Percentiles rank a stretch among this genome's conserved stretches.
Evolutionary conservation across 2,113 vertebrate genomes (phyloP).

Genomic region (Arothron firmamentum): DNA sequence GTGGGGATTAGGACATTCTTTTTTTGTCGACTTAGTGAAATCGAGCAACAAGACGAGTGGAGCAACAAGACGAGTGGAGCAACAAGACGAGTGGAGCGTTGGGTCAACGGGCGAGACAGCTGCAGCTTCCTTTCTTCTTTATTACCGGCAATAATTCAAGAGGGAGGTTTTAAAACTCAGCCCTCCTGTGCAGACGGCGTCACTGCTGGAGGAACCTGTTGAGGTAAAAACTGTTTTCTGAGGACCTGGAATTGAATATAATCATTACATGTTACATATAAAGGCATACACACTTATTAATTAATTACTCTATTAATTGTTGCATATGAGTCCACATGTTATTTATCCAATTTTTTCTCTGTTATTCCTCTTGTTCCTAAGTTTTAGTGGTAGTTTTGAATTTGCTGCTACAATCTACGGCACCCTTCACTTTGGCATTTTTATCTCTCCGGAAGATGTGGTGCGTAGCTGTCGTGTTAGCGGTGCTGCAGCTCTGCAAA

Average conservation of each 20-base stretch:
- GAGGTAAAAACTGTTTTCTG: conserved; percentile 55
- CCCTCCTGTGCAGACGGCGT: neutral
- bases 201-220: conserved; percentile 54
- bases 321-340: too few species aligned
- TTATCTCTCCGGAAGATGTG: conserved; percentile 57
- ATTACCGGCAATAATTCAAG: conserved; percentile 52
- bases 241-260: too few species aligned
- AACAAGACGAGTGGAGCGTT: neutral
- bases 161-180: conserved; percentile 48
- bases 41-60: too few species aligned
- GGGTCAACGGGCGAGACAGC: neutral
- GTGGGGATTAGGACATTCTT: neutral
- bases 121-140: conserved; percentile 33
- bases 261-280: too few species aligned
- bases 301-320: too few species aligned
- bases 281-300: too few species aligned
- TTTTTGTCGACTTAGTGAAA: neutral
- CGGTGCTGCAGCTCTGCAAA: conserved; percentile 44
- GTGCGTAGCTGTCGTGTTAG: conserved; percentile 34
- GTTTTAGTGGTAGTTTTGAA: too few species aligned
- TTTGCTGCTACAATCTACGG: too few species aligned
- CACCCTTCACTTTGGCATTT: neutral
- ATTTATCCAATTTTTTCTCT: too few species aligned
- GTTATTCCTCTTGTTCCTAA: too few species aligned
- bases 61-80: neutral